Conservation (phyloP, 2,113 vertebrate species). For the Procapra przewalskii region DNA sequence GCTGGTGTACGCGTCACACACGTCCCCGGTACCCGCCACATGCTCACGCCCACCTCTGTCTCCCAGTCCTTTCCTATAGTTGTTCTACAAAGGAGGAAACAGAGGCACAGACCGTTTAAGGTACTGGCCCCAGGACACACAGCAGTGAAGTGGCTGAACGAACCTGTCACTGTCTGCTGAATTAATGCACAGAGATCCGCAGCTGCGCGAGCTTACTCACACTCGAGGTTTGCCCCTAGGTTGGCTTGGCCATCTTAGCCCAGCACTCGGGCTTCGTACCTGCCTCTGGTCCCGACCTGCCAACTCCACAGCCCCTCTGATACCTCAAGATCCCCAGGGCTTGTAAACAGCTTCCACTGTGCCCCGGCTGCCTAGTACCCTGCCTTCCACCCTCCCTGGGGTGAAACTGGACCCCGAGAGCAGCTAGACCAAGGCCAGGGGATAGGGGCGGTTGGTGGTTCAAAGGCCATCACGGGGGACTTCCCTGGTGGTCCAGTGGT, state of each 20-base stretch:
- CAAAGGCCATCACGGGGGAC: neutral
- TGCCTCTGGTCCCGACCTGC: neutral
- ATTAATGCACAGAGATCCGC: neutral
- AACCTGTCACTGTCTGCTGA: neutral
- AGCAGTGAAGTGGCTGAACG: neutral
- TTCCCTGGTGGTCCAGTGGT: neutral
- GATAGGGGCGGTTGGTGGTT: neutral
- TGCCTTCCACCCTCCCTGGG: neutral
- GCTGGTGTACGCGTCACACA: neutral
- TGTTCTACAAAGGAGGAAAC: neutral
- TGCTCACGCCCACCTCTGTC: neutral
- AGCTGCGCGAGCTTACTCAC: neutral
- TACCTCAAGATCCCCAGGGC: neutral
- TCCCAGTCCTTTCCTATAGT: neutral
- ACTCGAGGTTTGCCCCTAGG: neutral
- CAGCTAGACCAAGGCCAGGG: neutral
- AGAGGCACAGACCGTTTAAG: neutral
- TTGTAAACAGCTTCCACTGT: neutral
- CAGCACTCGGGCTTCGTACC: neutral
- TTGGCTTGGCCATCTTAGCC: neutral
- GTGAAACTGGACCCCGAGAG: neutral
- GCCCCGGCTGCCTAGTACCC: neutral
- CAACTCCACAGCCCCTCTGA: neutral
- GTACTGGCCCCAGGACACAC: neutral
- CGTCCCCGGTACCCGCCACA: neutral